A percentile compares a stretch with the other conserved stretches of the same genome.
Evolutionary conservation across 2,888 invertebrate genomes (phyloP).

Genomic region (Drosophila anomalata): DNA sequence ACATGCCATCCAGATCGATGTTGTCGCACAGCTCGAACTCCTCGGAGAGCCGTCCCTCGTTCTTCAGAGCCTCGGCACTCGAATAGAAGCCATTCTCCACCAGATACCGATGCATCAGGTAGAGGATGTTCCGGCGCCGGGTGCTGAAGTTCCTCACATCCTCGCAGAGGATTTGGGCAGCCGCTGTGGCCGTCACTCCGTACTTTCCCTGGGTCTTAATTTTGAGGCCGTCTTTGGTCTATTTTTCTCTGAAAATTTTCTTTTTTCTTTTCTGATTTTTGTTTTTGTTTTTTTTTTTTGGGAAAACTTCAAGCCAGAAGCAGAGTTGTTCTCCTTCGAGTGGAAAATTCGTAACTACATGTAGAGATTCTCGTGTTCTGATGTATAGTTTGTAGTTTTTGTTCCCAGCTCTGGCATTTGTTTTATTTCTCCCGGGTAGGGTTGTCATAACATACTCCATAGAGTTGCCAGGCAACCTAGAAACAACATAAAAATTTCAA

Average conservation of each 20-base stretch:
- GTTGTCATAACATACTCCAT: slow-evolving; percentile 13
- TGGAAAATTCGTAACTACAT: background rate
- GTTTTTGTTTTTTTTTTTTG: no score
- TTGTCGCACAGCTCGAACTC: slow-evolving; percentile 93
- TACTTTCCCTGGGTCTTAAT: slow-evolving; percentile 69
- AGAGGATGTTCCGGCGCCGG: slow-evolving; percentile 85
- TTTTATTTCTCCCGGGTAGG: background rate
- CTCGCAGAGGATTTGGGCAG: slow-evolving; percentile 65
- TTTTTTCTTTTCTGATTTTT: background rate
- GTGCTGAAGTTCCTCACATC: slow-evolving; percentile 79
- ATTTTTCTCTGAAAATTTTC: background rate
- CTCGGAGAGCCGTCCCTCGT: slow-evolving; percentile 89
- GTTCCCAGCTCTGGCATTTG: background rate
- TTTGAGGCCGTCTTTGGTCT: background rate
- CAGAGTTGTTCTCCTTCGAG: background rate
- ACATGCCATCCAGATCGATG: slow-evolving; percentile 93
- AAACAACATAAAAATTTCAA: background rate
- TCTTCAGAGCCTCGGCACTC: slow-evolving; percentile 87
- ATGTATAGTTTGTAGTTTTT: background rate
- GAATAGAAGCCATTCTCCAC: slow-evolving; percentile 87
- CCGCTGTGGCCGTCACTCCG: slow-evolving; percentile 58
- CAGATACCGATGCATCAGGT: slow-evolving; percentile 88
- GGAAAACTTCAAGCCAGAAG: background rate
- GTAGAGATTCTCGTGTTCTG: background rate
- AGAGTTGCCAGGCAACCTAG: slow-evolving; percentile 27